These are phyloP conservation scores for Protosalanx chinensis DNA, from an alignment of 2,797 vertebrate species.

Conservation along the genomic window DNA sequence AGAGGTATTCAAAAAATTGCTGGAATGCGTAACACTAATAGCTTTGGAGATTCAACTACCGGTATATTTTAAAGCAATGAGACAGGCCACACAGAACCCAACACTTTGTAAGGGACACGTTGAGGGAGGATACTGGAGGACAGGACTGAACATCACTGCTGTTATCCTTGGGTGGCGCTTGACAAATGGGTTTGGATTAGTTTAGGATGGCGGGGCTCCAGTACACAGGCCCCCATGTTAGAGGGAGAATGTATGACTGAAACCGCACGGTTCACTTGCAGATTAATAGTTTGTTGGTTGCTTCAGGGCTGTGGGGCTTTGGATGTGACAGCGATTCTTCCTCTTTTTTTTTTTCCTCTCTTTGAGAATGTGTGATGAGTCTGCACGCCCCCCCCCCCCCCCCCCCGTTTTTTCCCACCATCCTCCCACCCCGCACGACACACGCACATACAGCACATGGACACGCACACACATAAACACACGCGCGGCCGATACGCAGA, in stretches of 20 bases:
- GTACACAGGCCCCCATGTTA: neutral
- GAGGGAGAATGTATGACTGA: neutral
- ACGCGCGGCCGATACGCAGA: no score
- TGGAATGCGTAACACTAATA: no score
- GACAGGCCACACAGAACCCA: no score
- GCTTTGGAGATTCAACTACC: neutral
- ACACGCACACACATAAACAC: neutral
- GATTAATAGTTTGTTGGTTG: neutral
- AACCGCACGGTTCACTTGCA: neutral
- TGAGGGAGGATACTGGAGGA: no score
- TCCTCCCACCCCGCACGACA: no score
- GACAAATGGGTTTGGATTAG: slow-evolving; percentile 14
- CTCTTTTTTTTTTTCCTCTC: neutral
- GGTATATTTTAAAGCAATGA: no score
- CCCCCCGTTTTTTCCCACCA: neutral
- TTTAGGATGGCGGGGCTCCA: neutral
- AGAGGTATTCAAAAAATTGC: no score
- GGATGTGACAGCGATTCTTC: neutral
- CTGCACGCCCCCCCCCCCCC: neutral
- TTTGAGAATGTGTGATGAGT: slow-evolving; percentile 2
- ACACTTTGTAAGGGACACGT: no score
- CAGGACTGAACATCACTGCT: neutral
- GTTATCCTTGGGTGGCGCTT: slow-evolving; percentile 1
- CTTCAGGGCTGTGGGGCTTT: slow-evolving; percentile 1
- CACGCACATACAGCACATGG: neutral